A percentile compares a stretch with the other conserved stretches of the same genome.
These are phyloP conservation scores for Rhizoglyphus robini DNA, from an alignment of 1,140 invertebrate genomes.

Conservation along the genomic window DNA sequence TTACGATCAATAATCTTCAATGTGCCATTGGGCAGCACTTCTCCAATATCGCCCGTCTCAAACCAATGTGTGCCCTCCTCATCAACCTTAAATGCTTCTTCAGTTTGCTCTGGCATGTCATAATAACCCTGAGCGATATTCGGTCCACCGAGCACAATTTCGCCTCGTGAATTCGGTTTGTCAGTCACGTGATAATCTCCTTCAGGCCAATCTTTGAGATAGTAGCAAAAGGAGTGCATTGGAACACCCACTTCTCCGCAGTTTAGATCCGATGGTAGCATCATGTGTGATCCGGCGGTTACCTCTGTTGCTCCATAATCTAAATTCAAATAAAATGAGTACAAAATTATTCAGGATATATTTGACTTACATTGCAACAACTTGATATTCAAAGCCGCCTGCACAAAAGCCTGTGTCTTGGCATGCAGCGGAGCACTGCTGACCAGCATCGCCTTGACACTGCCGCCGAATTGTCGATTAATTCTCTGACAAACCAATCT, in stretches of 20 bases:
- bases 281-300: constrained; percentile 76
- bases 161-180: constrained; percentile 37
- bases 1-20: constrained; percentile 49
- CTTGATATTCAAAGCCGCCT: constrained; percentile 75
- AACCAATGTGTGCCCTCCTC: constrained; percentile 37
- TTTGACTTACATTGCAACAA: constrained; percentile 61
- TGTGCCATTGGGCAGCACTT: constrained; percentile 39
- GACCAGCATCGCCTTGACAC: constrained; percentile 63
- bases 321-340: constrained; percentile 42
- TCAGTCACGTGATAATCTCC: constrained; percentile 40
- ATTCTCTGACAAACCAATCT: constrained; percentile 41
- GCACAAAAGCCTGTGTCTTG: constrained; percentile 86
- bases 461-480: constrained; percentile 56
- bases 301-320: constrained; percentile 96
- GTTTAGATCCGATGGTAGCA: constrained; percentile 47
- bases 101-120: constrained; percentile 49
- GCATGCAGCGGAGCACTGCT: constrained; percentile 86
- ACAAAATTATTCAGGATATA: too few relatives aligned
- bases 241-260: constrained; percentile 63
- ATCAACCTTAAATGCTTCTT: constrained; percentile 37
- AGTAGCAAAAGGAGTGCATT: constrained; percentile 66
- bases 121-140: constrained; percentile 41
- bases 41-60: constrained; percentile 43
- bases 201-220: constrained; percentile 85
- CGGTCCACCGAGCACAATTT: constrained; percentile 40